Base-by-base conservation (phyloP, 2,888 invertebrate species). In the Helicoverpa assulta region DNA sequence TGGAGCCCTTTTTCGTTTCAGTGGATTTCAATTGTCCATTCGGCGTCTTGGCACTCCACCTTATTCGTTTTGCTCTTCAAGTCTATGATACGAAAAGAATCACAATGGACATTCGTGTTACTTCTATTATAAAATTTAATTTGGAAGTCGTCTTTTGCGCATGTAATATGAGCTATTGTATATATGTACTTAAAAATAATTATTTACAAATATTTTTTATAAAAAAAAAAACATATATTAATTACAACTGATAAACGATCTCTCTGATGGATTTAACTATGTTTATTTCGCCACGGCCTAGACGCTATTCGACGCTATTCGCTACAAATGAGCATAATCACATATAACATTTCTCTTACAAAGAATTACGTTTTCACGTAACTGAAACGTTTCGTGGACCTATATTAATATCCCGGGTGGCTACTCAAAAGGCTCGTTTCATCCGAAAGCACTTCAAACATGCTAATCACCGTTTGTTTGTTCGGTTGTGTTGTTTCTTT, bases 401-500 rank as follows among this genome's bases (percentile, higher is more conserved):
- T 47, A 16, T 16, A 26, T 21, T 53, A 26, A 10, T 21, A 14
- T 16, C 12, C 26, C 53, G 53, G 12, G 53, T 21, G 21, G 21
- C 53, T 14, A 26, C 14, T 21, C 21, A 53, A 53, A 33, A 55
- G 29, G 12, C 3, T 19, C 7, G 26, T 18, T 47, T 33, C 26
- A 47, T 59, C n/a, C 19, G 53, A 53, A 43, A 18, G 47, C 50
- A 56, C 63, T 26, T 6, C 53, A 56, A 50, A 50, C 29, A 8
- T 50, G 14, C 33, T 29, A 53, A 58, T 58, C 43, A 16, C 58
- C 26, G 52, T 77, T 72, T 71, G 76, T 75, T 79, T 70, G 79
- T 70, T 66, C 80, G 71, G 72, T 69, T 76, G 37, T 78, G 37
- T 70, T 67, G 70, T 64, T 81, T 73, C 84, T 86, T 86, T 84